These are phyloP conservation scores for Amblyjoppa proteus DNA, from an alignment of 2,888 invertebrate species.

Conservation along the genomic window DNA sequence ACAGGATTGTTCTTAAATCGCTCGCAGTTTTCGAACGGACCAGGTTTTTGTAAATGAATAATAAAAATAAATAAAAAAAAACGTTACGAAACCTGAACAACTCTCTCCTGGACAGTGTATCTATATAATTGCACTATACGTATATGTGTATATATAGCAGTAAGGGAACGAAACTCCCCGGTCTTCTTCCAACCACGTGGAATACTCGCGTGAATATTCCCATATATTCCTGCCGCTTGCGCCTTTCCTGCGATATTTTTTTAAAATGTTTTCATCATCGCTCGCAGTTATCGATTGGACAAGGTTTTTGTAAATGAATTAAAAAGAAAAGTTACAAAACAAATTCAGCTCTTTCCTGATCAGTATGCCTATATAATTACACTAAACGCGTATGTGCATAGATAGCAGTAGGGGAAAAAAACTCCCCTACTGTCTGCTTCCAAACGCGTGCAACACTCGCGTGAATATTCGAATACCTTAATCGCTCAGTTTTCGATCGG, in stretches of 20 bases:
- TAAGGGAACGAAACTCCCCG: not conserved
- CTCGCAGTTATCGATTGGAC: not conserved
- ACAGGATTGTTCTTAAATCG: not conserved
- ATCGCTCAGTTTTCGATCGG: slow-evolving; percentile 3
- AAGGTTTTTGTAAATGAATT: not conserved
- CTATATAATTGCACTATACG: not conserved
- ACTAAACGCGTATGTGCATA: too few species aligned
- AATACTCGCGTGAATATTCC: slow-evolving; percentile 3
- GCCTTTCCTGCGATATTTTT: too few species aligned
- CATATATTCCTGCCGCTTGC: not conserved
- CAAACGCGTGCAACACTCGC: too few species aligned
- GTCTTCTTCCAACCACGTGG: slow-evolving; percentile 45
- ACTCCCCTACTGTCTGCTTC: too few species aligned
- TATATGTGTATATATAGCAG: not conserved
- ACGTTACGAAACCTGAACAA: slow-evolving; percentile 49
- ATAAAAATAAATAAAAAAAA: not conserved
- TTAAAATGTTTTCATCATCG: not conserved
- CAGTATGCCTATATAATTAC: too few species aligned
- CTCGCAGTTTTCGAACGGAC: not conserved
- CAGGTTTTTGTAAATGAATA: slow-evolving; percentile 3
- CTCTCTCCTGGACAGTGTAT: slow-evolving; percentile 29
- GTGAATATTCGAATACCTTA: too few species aligned
- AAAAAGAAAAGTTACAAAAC: not conserved
- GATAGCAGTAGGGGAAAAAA: too few species aligned
- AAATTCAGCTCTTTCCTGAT: too few species aligned